Conservation (phyloP, 2,888 invertebrate genomes). For the Rosalia funebris region DNA sequence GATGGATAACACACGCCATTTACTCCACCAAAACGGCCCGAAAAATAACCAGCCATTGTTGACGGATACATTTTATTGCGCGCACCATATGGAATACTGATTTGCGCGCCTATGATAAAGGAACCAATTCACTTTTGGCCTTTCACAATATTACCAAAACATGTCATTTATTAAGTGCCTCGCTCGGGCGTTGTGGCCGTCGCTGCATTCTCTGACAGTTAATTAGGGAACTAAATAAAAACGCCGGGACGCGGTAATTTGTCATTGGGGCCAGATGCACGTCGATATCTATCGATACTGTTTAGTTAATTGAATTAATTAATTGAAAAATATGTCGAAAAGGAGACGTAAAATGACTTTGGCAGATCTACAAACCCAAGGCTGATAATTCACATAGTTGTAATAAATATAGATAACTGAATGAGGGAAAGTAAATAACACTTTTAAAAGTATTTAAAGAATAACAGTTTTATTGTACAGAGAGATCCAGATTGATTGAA, state of each 20-base stretch:
- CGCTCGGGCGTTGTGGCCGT: conserved; percentile 1
- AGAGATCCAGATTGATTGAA: no score
- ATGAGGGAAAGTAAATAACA: no score
- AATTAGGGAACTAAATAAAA: conserved; percentile 36
- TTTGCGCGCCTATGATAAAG: conserved; percentile 47
- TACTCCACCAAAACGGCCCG: conserved; percentile 58
- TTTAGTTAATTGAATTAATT: no score
- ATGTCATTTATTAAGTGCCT: conserved; percentile 48
- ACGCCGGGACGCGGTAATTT: conserved; percentile 26
- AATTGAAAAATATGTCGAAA: no score
- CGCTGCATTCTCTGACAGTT: conserved; percentile 29
- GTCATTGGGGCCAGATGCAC: conserved; percentile 37
- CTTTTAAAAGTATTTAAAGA: no score
- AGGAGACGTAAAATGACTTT: no score
- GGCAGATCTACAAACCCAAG: no score
- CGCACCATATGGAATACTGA: conserved; percentile 59
- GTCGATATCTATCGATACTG: neutral
- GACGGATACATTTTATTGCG: conserved; percentile 59
- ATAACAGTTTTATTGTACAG: no score
- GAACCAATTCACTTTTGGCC: conserved; percentile 44
- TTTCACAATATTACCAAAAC: conserved; percentile 51
- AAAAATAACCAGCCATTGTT: conserved; percentile 62
- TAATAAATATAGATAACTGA: no score
- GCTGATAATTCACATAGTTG: no score
- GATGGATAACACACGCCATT: conserved; percentile 62